A percentile compares a stretch with the other conserved stretches of the same genome.
These are phyloP conservation scores for Poecilia picta DNA, from an alignment of 2,797 vertebrate species.

Conservation along the genomic window DNA sequence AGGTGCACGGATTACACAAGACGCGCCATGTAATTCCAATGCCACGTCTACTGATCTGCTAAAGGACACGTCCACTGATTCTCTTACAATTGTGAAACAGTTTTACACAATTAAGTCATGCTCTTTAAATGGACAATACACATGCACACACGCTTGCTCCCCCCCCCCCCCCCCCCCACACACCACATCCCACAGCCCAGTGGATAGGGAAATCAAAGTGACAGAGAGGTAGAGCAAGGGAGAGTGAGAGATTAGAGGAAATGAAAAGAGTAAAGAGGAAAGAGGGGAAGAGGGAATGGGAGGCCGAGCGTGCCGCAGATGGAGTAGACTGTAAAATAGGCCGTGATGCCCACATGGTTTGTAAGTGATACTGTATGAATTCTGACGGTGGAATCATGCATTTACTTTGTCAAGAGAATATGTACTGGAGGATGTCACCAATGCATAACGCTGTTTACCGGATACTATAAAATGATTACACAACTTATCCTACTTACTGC, in stretches of 20 bases:
- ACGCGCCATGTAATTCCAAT: slow-evolving; percentile 59
- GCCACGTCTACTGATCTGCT: slow-evolving; percentile 59
- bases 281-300: slow-evolving; percentile 75
- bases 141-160: slow-evolving; percentile 19
- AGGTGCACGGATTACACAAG: slow-evolving; percentile 43
- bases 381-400: slow-evolving; percentile 31
- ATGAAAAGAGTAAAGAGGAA: slow-evolving; percentile 85
- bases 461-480: slow-evolving; percentile 2
- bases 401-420: slow-evolving; percentile 2
- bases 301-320: slow-evolving; percentile 68
- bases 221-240: slow-evolving; percentile 75
- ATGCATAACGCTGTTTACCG: slow-evolving; percentile 8
- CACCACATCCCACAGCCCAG: slow-evolving; percentile 75
- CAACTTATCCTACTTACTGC: not conserved
- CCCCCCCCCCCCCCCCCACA: not conserved
- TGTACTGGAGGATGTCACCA: slow-evolving; percentile 15
- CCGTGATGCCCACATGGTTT: slow-evolving; percentile 52
- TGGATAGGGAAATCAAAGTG: slow-evolving; percentile 87
- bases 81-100: slow-evolving; percentile 67
- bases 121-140: slow-evolving; percentile 68
- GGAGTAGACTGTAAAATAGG: slow-evolving; percentile 76
- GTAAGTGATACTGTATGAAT: slow-evolving; percentile 56
- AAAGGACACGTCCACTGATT: slow-evolving; percentile 67
- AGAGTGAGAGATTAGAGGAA: slow-evolving; percentile 83
- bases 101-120: slow-evolving; percentile 77